Evolutionary conservation across 2,888 invertebrate genomes (phyloP).

Genomic region (Nomada ruficornis): DNA sequence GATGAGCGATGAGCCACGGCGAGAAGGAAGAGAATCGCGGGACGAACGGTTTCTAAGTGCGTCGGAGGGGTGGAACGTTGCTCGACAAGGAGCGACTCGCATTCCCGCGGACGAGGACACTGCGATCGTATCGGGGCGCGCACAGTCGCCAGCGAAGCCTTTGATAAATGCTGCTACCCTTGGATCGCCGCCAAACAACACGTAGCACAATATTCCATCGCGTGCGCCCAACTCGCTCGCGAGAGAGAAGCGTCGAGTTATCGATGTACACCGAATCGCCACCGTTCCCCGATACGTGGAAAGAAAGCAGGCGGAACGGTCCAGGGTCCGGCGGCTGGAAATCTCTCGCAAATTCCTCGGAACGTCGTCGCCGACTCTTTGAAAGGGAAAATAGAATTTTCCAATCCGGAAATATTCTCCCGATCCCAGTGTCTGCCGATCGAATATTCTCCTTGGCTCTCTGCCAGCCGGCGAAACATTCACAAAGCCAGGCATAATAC

Average conservation of each 20-base stretch:
- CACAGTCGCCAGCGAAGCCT: constrained; percentile 60
- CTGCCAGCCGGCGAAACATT: constrained; percentile 26
- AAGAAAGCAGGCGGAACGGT: not conserved
- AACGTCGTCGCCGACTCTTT: not conserved
- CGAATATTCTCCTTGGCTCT: constrained; percentile 17
- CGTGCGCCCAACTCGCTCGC: constrained; percentile 46
- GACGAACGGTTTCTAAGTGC: constrained; percentile 43
- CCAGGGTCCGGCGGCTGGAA: no score
- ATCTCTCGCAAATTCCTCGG: not conserved
- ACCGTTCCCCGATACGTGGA: not conserved
- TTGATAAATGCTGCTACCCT: constrained; percentile 80
- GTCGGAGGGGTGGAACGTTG: constrained; percentile 8
- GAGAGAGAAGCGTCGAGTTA: constrained; percentile 59
- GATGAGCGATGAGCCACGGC: constrained; percentile 79
- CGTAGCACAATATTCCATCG: constrained; percentile 76
- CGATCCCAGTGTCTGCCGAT: constrained; percentile 29
- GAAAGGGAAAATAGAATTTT: constrained; percentile 7
- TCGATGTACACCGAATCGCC: constrained; percentile 60
- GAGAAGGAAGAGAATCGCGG: constrained; percentile 62
- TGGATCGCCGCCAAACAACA: constrained; percentile 77
- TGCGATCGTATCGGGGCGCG: constrained; percentile 42
- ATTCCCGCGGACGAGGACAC: constrained; percentile 31
- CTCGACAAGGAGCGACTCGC: constrained; percentile 47
- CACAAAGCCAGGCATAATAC: constrained; percentile 17
- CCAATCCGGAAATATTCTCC: not conserved